Conservation (phyloP, 2,888 invertebrate species). For the Acanthosepion lycidas region DNA sequence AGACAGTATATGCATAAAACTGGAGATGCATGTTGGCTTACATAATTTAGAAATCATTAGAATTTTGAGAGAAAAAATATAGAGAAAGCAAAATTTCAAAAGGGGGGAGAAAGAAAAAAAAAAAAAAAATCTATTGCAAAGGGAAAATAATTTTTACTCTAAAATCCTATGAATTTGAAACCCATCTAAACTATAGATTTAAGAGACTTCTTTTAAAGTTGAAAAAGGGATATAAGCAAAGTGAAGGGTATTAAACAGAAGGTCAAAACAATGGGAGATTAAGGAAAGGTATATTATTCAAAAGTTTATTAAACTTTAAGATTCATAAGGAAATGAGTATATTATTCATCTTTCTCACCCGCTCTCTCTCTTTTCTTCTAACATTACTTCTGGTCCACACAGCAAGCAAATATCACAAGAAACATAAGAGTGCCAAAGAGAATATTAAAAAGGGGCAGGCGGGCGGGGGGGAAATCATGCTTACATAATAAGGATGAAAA, state of each 20-base stretch:
- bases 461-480: not conserved
- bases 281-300: not conserved
- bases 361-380: not conserved
- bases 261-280: not conserved
- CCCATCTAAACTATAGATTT: not conserved
- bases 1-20: no score
- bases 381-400: not conserved
- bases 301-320: not conserved
- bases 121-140: no score
- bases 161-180: not conserved
- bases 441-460: not conserved
- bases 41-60: not conserved
- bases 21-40: no score
- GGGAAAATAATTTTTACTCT: not conserved
- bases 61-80: not conserved
- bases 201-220: not conserved
- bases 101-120: no score
- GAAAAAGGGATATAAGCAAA: not conserved
- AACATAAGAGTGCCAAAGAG: conserved; percentile 41
- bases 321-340: not conserved
- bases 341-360: not conserved
- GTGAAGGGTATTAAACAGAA: not conserved
- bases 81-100: not conserved
- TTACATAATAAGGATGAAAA: not conserved
- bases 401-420: conserved; percentile 42